Conservation (phyloP, 2,888 invertebrate species). For the Callyntrura sp. region DNA sequence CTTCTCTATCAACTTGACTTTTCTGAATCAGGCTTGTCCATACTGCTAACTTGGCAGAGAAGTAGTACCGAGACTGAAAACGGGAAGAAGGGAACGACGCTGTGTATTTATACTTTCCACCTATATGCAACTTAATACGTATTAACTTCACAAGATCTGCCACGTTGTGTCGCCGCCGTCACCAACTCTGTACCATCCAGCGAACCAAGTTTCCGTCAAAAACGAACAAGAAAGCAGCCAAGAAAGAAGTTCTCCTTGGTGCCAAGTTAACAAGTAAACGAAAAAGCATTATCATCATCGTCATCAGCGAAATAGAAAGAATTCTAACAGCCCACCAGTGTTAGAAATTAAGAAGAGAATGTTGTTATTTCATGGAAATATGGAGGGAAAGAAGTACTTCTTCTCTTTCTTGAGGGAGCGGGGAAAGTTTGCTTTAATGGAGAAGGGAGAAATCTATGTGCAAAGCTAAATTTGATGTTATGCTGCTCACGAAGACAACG, state of each 20-base stretch:
- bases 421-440: conserved; percentile 26
- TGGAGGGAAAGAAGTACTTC: conserved; percentile 45
- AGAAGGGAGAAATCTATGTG: conserved; percentile 62
- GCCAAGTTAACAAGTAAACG: conserved; percentile 71
- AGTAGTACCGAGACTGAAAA: neutral
- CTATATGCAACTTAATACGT: conserved; percentile 27
- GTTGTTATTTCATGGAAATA: conserved; percentile 66
- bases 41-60: neutral
- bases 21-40: neutral
- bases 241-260: conserved; percentile 58
- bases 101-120: conserved; percentile 36
- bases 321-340: conserved; percentile 53
- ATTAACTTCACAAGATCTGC: conserved; percentile 43
- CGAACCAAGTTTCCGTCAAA: conserved; percentile 59
- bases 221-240: conserved; percentile 59
- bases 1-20: conserved; percentile 20
- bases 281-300: conserved; percentile 53
- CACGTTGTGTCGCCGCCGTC: neutral
- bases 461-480: conserved; percentile 71
- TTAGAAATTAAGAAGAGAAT: conserved; percentile 65
- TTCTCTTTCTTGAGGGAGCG: neutral
- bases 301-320: conserved; percentile 33
- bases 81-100: conserved; percentile 32
- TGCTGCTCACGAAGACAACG: conserved; percentile 74
- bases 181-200: conserved; percentile 29